Percentiles rank a stretch among this genome's conserved stretches.
Evolutionary conservation across 2,113 vertebrate species (phyloP).

Genomic region (Haliaeetus leucogaster): DNA sequence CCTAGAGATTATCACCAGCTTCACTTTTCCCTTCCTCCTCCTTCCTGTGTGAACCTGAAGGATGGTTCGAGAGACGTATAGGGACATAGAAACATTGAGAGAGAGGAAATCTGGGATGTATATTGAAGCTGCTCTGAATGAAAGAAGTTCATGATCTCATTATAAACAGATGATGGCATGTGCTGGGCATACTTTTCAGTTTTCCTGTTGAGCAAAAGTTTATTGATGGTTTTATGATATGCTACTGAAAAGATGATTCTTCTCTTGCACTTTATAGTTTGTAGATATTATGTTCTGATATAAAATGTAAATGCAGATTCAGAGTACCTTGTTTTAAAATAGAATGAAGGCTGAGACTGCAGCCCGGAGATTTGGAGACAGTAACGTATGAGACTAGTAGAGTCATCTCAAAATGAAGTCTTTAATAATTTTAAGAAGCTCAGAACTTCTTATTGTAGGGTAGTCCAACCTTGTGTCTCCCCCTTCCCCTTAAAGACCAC

Average conservation of each 20-base stretch:
- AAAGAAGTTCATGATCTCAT: neutral
- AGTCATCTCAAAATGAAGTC: neutral
- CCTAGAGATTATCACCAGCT: fast-evolving
- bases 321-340: neutral
- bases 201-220: neutral
- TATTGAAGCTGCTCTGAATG: neutral
- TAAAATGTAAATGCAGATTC: neutral
- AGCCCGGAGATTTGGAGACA: no score
- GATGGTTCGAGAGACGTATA: fast-evolving
- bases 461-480: fast-evolving
- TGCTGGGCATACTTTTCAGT: neutral
- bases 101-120: neutral
- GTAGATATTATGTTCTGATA: neutral
- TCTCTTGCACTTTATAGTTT: no score
- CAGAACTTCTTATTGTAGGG: neutral
- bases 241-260: neutral
- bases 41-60: neutral
- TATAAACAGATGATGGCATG: neutral
- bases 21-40: neutral
- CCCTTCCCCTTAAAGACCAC: neutral
- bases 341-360: neutral
- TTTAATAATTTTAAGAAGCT: neutral
- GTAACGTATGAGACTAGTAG: fast-evolving
- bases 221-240: neutral
- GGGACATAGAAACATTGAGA: neutral